Evolutionary conservation across 2,113 vertebrate genomes (phyloP), one percentile per base, ranked within the genome.

Genomic region (Odontophorus gujanensis): DNA sequence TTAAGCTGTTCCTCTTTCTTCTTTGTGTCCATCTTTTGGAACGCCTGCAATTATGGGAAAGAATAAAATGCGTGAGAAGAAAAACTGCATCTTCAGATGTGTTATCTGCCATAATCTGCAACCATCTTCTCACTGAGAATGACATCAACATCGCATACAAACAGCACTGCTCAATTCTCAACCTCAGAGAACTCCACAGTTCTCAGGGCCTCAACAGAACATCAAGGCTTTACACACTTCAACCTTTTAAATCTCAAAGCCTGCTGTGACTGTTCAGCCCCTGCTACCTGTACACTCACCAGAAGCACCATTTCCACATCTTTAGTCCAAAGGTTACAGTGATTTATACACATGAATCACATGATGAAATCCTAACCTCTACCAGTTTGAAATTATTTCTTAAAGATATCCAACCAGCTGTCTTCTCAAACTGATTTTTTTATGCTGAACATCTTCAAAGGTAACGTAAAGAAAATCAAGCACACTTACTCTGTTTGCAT

Each of bases 11-110:
- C 99, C 82, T 99, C 99, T 97, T 99, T 99, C 97, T 99, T 99
- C 98, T 99, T 99, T 92, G 99, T 99, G 98, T 99, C 99, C 99
- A 99, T 99, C 97, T 99, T 99, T 96, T 99, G 99, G 98, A 99
- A 99, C 58, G 99, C 99, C 99, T 99, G 96, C 22, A 84, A 93
- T 76, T 13, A 76, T 12, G 19, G 48, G 90, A 93, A 78, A 86
- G 4, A 58, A 85, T 6, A 62, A 78, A 55, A 68, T 0, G 67
- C 2, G 6, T 89, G 26, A 89, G 53, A 82, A 85, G 14, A 80
- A 26, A 7, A 30, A 48, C 16, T 11, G 66, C 25, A 65, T 20
- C 28, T 55, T 12, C 13, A 0, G 6, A 55, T 0, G 28, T 1
- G 7, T 45, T 58, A 30, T 30, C 87, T 86, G n/a, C 36, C 28